These are phyloP conservation scores for Propithecus coquereli DNA, from an alignment of 2,113 vertebrate genomes.

Conservation along the genomic window DNA sequence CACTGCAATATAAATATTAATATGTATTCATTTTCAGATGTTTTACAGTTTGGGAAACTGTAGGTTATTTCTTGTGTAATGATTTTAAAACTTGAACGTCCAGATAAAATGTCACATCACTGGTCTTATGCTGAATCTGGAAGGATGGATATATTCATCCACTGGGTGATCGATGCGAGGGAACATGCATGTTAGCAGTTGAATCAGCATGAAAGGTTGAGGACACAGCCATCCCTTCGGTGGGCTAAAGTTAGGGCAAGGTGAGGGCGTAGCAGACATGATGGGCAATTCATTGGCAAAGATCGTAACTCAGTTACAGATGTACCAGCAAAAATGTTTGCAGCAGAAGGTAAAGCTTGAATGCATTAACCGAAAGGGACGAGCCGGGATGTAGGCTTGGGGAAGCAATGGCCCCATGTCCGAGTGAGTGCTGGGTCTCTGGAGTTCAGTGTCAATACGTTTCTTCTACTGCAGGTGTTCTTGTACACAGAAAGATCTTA, in stretches of 20 bases:
- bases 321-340: neutral
- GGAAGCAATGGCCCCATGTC: fast-evolving
- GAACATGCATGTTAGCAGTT: neutral
- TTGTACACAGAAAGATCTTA: too few species aligned
- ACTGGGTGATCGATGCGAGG: too few species aligned
- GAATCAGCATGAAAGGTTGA: neutral
- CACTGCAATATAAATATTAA: too few species aligned
- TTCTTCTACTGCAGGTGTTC: neutral
- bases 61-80: too few species aligned
- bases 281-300: too few species aligned
- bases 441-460: too few species aligned
- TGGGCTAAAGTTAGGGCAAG: too few species aligned
- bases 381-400: fast-evolving
- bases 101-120: neutral
- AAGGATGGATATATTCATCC: neutral
- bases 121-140: neutral
- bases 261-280: too few species aligned
- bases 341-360: neutral
- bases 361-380: neutral
- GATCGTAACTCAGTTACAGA: neutral
- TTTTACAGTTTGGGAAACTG: too few species aligned
- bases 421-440: neutral
- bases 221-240: neutral
- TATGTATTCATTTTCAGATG: too few species aligned
- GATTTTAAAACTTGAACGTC: neutral